Evolutionary conservation across 2,113 vertebrate species (phyloP), one percentile per base, ranked within the genome.

Genomic region (Pseudorectes ferrugineus): DNA sequence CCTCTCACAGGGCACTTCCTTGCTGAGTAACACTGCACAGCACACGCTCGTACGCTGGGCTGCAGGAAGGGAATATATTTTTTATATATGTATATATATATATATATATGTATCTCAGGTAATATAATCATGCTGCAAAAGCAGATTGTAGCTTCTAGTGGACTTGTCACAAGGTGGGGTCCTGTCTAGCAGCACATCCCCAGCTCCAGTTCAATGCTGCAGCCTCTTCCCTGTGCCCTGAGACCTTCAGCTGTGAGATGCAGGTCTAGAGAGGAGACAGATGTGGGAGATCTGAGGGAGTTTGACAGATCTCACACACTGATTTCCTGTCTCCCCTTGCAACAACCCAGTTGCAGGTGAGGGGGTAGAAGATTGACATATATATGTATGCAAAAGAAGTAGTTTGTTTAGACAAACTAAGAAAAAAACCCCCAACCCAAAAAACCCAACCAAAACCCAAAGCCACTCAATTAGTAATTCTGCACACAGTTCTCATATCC

Each of bases 11-110:
- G 33, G 10, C 52, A 33, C 8, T 63, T 52, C 28, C 22, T 57
- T 72, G 33, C 35, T 48, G 74, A 66, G 54, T 71, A 71, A 49
- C 11, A 4, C 31, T 17, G 40, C 18, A 20, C 0, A 2, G 58
- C 18, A 31, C n/a, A 4, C 0, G 0, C 38, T 65, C 0, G 0
- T 25, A 49, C 5, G 2, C 2, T 45, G 57, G 24, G 28, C 28
- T 61, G 36, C 68, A 65, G 59, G 16, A 40, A 49, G 25, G 35
- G 11, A 43, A 19, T 12, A 12, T 5, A 23, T 28, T 6, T 17
- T 11, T 33, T 51, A 9, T 42, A n/a, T 20, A 54, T 21, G 18
- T 33, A 10, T 38, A 9, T 42, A 28, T 15, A 43, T 21, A 8
- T 12, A 9, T 28, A 22, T 28, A 3, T 12, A 22, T 7, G 4